Percentiles rank a stretch among this genome's conserved stretches.
Conservation (phyloP, 2,113 vertebrate genomes). For the Oxygymnocypris stewartii region DNA sequence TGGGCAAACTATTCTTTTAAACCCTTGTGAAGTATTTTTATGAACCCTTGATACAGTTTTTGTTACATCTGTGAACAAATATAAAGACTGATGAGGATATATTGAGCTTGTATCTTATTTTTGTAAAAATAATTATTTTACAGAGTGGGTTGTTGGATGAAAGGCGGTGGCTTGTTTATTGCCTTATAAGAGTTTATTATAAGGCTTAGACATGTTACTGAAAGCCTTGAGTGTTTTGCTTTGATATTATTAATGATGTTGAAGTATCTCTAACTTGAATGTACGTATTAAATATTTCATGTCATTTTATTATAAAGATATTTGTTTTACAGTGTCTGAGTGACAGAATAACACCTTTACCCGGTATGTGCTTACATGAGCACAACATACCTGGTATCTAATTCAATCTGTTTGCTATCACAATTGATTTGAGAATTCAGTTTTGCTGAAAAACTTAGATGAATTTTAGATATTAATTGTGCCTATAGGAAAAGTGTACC, state of each 20-base stretch:
- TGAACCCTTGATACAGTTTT: not conserved
- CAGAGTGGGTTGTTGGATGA: constrained; percentile 34
- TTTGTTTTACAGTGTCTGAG: constrained; percentile 56
- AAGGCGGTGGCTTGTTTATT: constrained; percentile 66
- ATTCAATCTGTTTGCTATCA: not conserved
- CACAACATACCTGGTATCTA: not conserved
- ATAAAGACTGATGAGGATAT: constrained; percentile 41
- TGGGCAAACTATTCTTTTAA: not conserved
- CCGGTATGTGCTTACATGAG: not conserved
- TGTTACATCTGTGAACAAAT: not conserved
- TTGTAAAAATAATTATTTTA: constrained; percentile 62
- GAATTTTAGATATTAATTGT: not conserved
- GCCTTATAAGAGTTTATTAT: constrained; percentile 74
- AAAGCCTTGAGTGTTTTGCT: constrained; percentile 74
- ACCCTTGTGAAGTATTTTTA: not conserved
- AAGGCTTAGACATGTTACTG: constrained; percentile 61
- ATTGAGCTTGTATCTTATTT: constrained; percentile 69
- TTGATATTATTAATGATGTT: constrained; percentile 75
- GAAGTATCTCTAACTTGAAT: constrained; percentile 56
- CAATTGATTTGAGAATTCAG: not conserved
- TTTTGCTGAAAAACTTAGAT: not conserved
- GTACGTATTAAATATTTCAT: constrained; percentile 45
- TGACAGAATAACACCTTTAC: not conserved
- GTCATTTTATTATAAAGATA: constrained; percentile 51
- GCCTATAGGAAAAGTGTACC: not conserved